These are phyloP conservation scores for Lagorchestes hirsutus DNA, from an alignment of 2,797 vertebrate species.

Conservation along the genomic window DNA sequence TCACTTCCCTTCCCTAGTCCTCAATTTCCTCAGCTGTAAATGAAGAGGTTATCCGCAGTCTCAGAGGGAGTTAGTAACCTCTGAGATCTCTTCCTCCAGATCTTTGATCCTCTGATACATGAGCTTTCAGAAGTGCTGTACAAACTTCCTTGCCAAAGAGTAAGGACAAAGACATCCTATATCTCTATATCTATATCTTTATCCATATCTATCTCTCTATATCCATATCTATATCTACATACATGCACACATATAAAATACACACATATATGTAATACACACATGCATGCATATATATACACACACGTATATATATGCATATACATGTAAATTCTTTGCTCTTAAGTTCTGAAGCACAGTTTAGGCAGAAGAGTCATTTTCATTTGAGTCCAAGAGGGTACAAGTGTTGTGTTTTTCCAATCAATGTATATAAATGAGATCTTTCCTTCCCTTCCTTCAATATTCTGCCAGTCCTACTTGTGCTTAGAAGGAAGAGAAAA, in stretches of 20 bases:
- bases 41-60: background rate
- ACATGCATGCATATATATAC: too few relatives aligned
- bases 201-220: too few relatives aligned
- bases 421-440: background rate
- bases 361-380: background rate
- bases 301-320: background rate
- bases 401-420: background rate
- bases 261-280: too few relatives aligned
- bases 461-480: background rate
- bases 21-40: background rate
- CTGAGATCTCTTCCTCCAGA: background rate
- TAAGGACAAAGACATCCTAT: background rate
- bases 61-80: background rate
- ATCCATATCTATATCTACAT: too few relatives aligned
- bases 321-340: background rate
- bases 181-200: too few relatives aligned
- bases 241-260: too few relatives aligned
- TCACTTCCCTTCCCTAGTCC: background rate
- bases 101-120: background rate
- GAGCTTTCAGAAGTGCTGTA: background rate
- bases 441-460: background rate
- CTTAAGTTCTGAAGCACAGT: background rate
- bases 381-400: background rate
- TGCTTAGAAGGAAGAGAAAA: background rate
- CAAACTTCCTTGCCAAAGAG: background rate